Base-by-base conservation (phyloP, 2,113 vertebrate species). In the Noturus placidus region DNA sequence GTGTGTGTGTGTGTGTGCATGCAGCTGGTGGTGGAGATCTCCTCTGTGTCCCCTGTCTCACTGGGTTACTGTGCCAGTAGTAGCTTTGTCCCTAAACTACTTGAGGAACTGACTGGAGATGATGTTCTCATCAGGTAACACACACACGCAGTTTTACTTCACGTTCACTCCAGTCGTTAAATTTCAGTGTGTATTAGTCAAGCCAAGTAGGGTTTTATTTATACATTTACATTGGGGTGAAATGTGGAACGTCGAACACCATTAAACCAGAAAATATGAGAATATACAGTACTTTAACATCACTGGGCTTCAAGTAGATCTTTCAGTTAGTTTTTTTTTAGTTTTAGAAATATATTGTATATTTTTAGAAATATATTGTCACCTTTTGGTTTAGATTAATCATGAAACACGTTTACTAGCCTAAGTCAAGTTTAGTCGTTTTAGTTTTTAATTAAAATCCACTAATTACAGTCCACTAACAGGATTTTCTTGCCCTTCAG, bases 121-220 rank as follows among this genome's bases (percentile, higher is more conserved):
- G 98, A 99, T 76, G 88, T 99, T 3, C 95, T 99, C 33, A 94
- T 98, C 94, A 97, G 98, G 98, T 99, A 90, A 91, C 50, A n/a
- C 59, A 76, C 59, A 74, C 69, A 59, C 15, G 90, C 50, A n/a
- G 52, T 67, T 50, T 61, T 50, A 27, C 33, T 38, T 38, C 69
- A 69, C 10, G 54, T 25, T 57, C 80, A 61, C 27, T 50, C 25
- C 35, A 59, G 15, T 13, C 22, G 52, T 57, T 80, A 80, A 19
- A 56, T 4, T 56, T 1, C 56, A 3, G 15, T 33, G 15, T 79
- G 25, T 50, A 77, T 77, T 52, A 50, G n/a, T 79, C 17, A 57
- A 80, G 9, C 17, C n/a, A 57, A 35, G 52, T 79, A 19, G n/a
- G 52, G 15, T 35, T 54, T 30, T 30, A 33, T 56, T 54, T 54